A percentile compares a stretch with the other conserved stretches of the same genome.
phyloP scores from a whole-genome alignment of 2,113 vertebrate genomes.

The Pogona vitticeps region DNA sequence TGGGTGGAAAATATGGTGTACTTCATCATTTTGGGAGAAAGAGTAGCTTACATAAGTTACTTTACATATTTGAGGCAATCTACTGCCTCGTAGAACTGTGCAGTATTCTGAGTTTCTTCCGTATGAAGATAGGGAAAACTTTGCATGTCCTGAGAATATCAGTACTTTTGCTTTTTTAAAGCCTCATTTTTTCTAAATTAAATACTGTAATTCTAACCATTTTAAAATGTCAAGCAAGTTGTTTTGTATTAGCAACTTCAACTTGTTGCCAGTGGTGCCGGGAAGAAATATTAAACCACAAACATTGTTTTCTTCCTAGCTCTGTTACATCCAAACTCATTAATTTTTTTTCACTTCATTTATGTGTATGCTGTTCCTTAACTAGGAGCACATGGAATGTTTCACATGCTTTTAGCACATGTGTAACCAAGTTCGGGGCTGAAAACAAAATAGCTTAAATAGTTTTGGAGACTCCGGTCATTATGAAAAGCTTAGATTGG shows the following conservation, averaged over 20 bases:
- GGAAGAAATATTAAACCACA: not conserved
- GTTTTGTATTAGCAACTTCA: not conserved
- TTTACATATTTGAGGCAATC: not conserved
- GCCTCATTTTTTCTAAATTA: not conserved
- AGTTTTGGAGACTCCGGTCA: not conserved
- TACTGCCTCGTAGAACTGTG: not conserved
- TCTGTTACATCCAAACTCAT: not conserved
- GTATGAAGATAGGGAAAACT: not conserved
- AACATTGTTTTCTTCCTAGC: not conserved
- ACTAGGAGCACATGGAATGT: constrained; percentile 13
- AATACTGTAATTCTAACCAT: not conserved
- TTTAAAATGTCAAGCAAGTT: not conserved
- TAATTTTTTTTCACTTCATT: not conserved
- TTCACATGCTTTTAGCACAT: not conserved
- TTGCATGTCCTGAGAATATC: not conserved
- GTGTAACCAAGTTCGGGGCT: not conserved
- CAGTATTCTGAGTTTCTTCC: not conserved
- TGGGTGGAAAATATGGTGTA: not conserved
- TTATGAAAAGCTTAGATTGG: not conserved
- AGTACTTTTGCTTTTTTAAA: not conserved
- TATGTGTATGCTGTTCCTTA: not conserved
- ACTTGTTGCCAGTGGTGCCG: not conserved
- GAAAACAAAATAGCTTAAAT: constrained; percentile 12
- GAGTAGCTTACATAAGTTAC: not conserved
- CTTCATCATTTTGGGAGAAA: not conserved